These are phyloP conservation scores for Macroteleia sp. DNA, from an alignment of 2,888 invertebrate species.

Conservation along the genomic window DNA sequence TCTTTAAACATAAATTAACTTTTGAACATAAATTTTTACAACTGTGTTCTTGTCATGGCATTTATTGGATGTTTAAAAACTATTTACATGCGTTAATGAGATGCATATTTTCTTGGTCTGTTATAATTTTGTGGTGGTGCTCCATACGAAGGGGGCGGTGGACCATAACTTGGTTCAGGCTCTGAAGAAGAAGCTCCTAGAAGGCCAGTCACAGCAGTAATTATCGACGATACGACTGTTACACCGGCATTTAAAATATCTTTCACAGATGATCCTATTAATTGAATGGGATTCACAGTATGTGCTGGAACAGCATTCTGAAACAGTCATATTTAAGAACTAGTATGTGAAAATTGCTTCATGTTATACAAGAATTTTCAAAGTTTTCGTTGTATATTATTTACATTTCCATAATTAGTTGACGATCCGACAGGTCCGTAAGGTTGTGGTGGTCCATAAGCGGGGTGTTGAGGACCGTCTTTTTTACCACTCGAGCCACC, in stretches of 20 bases:
- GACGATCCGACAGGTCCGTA: constrained; percentile 58
- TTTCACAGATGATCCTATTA: constrained; percentile 74
- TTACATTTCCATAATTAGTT: constrained; percentile 44
- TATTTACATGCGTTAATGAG: constrained; percentile 20
- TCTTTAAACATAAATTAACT: no score
- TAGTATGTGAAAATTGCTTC: no score
- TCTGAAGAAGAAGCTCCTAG: constrained; percentile 73
- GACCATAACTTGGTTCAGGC: constrained; percentile 68
- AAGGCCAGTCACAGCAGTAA: constrained; percentile 74
- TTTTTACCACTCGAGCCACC: constrained; percentile 62
- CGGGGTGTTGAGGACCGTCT: no score
- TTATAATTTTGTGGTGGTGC: constrained; percentile 26
- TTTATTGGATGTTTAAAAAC: not conserved
- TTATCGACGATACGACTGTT: constrained; percentile 72
- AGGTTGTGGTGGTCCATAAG: constrained; percentile 33
- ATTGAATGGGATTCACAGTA: constrained; percentile 70
- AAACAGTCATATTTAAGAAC: no score
- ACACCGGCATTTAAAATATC: constrained; percentile 76
- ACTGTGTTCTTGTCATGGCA: constrained; percentile 16
- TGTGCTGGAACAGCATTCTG: constrained; percentile 69
- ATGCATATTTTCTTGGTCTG: constrained; percentile 31
- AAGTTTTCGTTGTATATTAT: constrained; percentile 23
- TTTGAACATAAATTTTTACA: not conserved
- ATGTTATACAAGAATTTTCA: no score
- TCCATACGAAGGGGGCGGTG: constrained; percentile 58